These are phyloP conservation scores for Cladopsammia gracilis DNA, from an alignment of 64 coral and sea anemone species.

Conservation along the genomic window DNA sequence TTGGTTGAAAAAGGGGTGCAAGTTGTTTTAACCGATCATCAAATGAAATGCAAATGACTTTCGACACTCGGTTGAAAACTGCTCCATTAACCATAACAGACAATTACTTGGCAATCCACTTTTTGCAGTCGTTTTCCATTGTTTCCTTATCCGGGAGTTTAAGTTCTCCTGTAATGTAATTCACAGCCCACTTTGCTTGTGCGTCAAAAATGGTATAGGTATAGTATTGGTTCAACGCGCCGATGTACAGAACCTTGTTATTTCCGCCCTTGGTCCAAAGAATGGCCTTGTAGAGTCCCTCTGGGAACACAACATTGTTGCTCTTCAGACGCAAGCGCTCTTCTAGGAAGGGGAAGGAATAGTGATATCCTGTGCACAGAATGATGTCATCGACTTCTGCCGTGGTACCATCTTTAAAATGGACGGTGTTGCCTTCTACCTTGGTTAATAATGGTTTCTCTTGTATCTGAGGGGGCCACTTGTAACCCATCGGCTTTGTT, in stretches of 20 bases:
- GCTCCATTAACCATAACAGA: not conserved
- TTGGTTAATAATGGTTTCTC: slow-evolving; percentile 31
- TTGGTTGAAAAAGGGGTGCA: too few relatives aligned
- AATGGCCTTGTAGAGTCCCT: slow-evolving; percentile 31
- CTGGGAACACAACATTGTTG: not conserved
- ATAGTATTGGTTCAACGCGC: slow-evolving; percentile 40
- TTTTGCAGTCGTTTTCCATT: slow-evolving; percentile 43
- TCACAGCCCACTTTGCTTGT: slow-evolving; percentile 48
- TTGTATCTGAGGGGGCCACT: slow-evolving; percentile 31
- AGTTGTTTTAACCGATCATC: too few relatives aligned
- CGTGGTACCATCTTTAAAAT: slow-evolving; percentile 48
- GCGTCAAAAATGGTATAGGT: slow-evolving; percentile 48
- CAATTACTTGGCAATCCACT: slow-evolving; percentile 40
- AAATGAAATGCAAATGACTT: too few relatives aligned
- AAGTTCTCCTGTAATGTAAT: slow-evolving; percentile 47
- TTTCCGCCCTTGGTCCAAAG: slow-evolving; percentile 32
- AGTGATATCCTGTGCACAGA: slow-evolving; percentile 51
- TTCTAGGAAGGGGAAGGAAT: slow-evolving; percentile 33
- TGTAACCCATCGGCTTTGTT: slow-evolving; percentile 50
- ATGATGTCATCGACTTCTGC: slow-evolving; percentile 59
- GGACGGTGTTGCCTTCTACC: slow-evolving; percentile 44
- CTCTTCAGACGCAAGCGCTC: slow-evolving; percentile 22
- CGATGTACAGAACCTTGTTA: slow-evolving; percentile 58
- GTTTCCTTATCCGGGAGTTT: slow-evolving; percentile 7
- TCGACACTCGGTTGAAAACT: too few relatives aligned